Evolutionary conservation across 2,113 vertebrate genomes (phyloP), one percentile per base, ranked within the genome.

Genomic region (Petroica traversi): DNA sequence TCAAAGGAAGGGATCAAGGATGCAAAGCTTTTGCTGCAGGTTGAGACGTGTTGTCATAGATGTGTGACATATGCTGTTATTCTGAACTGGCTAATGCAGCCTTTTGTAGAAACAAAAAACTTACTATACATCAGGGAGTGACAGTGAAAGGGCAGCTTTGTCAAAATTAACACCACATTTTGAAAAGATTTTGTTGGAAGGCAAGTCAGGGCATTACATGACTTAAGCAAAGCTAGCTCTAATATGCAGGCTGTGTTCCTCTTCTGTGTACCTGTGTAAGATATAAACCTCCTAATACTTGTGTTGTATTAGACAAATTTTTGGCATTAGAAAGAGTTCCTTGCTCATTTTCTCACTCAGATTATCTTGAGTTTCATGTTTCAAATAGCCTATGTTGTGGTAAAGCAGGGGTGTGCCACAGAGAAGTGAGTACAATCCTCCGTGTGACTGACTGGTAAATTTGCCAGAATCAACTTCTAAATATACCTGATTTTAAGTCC

Each of bases 41-140:
- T 25, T 57, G 36, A 77, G 22, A 14, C 0, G 0, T 43, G 4
- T 59, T 25, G 14, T 40, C 45, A 15, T 58, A 17, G 28, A 16
- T 28, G 12, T 84, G 31, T 84, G 51, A 17, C 29, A 31, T 20
- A 15, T 14, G 14, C 23, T 63, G 11, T 78, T 81, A 57, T 48
- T 88, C 31, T 51, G 28, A 81, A 95, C 63, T 28, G 25, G 9
- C 5, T 62, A 85, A 45, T 0, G 3, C 17, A 57, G 33, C 20
- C n/a, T 48, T 66, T 19, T 1, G 7, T 45, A 49, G 41, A 58
- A 90, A 62, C 3, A 64, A 75, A 67, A 41, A 54, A 48, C 13
- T 16, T 6, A 66, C 11, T 63, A 8, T 10, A 45, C 22, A 8
- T 52, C 34, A 62, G 59, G 63, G 23, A 66, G 31, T 48, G 62